Conservation (phyloP, 2,797 vertebrate species). For the Neosilurus hyrtlii region DNA sequence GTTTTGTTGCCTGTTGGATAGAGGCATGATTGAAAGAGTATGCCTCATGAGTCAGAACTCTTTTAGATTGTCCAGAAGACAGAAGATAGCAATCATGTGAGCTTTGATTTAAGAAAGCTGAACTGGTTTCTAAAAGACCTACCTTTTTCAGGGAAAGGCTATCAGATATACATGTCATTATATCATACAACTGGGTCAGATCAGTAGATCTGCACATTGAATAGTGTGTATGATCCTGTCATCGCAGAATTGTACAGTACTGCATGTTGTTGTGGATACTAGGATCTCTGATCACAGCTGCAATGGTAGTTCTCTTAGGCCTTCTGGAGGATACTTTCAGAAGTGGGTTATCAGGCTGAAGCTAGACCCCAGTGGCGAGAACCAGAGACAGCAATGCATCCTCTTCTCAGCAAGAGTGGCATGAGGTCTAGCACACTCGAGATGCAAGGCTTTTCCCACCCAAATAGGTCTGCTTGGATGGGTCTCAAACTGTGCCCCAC, state of each 20-base stretch:
- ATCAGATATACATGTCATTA: neutral
- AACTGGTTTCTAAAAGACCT: neutral
- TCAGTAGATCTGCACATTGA: neutral
- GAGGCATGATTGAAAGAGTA: neutral
- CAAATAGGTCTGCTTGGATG: neutral
- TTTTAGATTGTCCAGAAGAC: neutral
- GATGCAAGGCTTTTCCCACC: neutral
- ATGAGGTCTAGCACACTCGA: neutral
- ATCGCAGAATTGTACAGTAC: neutral
- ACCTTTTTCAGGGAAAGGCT: neutral
- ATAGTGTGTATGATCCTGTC: neutral
- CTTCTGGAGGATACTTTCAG: neutral
- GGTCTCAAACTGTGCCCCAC: neutral
- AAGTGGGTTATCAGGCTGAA: conserved; percentile 25
- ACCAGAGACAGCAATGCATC: conserved; percentile 2
- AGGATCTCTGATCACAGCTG: neutral
- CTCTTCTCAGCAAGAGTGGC: neutral
- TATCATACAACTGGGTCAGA: neutral
- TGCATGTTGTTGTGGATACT: neutral
- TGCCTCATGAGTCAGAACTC: neutral
- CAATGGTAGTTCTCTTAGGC: neutral
- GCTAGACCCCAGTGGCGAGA: conserved; percentile 7
- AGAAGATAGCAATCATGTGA: neutral
- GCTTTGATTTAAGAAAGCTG: neutral
- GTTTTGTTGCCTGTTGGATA: neutral